Conservation (phyloP, 2,888 invertebrate species). For the Leptopilina syphax region DNA sequence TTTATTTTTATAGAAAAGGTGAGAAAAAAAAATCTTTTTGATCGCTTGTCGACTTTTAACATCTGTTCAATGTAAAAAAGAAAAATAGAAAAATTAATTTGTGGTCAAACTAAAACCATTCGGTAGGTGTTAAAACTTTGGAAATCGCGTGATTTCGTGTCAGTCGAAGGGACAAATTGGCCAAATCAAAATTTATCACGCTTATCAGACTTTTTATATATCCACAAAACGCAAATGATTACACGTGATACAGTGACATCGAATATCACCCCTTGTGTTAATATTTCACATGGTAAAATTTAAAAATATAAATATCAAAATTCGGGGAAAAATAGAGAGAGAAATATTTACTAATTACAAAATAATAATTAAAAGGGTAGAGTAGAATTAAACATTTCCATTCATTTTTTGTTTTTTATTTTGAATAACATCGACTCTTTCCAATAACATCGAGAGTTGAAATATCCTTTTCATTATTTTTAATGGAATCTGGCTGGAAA, state of each 20-base stretch:
- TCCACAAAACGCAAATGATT: not conserved
- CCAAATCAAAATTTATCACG: constrained; percentile 34
- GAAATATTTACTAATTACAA: not conserved
- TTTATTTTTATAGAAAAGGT: no score
- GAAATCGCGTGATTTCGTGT: constrained; percentile 11
- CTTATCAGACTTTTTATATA: constrained; percentile 26
- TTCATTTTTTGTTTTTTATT: no score
- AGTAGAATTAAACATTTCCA: no score
- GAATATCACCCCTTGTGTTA: not conserved
- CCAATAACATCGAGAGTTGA: not conserved
- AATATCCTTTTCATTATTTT: not conserved
- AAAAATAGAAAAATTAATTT: not conserved
- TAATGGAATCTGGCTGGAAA: constrained; percentile 9
- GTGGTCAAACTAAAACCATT: not conserved
- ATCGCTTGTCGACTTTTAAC: no score
- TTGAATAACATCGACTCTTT: not conserved
- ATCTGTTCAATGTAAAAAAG: no score
- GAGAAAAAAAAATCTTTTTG: no score
- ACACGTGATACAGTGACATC: not conserved
- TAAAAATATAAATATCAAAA: not conserved
- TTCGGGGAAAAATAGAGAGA: not conserved
- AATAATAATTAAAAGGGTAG: no score
- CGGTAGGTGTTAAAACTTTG: not conserved
- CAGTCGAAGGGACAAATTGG: constrained; percentile 15
- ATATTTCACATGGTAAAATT: not conserved